A percentile compares a stretch with the other conserved stretches of the same genome.
Evolutionary conservation across 2,888 invertebrate species (phyloP).

Genomic region (Mythimna lalbum): DNA sequence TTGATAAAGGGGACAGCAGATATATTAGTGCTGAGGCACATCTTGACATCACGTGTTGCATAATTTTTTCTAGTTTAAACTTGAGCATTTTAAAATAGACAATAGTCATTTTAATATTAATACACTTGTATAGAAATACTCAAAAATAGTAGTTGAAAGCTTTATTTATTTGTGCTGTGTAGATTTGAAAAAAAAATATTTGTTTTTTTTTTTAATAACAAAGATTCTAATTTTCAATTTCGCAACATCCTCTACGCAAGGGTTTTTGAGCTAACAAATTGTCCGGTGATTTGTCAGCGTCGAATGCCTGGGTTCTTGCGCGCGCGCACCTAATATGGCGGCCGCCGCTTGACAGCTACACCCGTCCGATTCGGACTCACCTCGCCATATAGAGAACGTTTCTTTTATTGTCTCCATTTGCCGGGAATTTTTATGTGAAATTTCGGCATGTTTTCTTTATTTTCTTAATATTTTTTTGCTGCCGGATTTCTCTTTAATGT

Average conservation of each 20-base stretch:
- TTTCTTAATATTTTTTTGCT: slow-evolving; percentile 52
- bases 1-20: slow-evolving; percentile 15
- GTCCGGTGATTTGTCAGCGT: slow-evolving; percentile 88
- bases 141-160: neutral
- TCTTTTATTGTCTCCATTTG: slow-evolving; percentile 81
- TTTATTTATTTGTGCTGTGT: neutral
- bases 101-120: slow-evolving; percentile 12
- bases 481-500: slow-evolving; percentile 55
- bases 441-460: slow-evolving; percentile 66
- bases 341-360: slow-evolving; percentile 76
- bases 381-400: slow-evolving; percentile 76
- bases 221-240: slow-evolving; percentile 37
- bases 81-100: slow-evolving; percentile 20
- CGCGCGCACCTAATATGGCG: slow-evolving; percentile 83
- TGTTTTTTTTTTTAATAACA: neutral
- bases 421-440: slow-evolving; percentile 70
- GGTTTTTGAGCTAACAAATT: slow-evolving; percentile 82
- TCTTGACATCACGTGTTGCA: slow-evolving; percentile 23
- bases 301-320: slow-evolving; percentile 82
- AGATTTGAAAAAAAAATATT: neutral
- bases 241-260: slow-evolving; percentile 68
- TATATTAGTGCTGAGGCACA: slow-evolving; percentile 48
- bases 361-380: slow-evolving; percentile 73
- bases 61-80: slow-evolving; percentile 41
- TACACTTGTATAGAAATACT: neutral